Percentiles rank a stretch among this genome's conserved stretches.
These are phyloP conservation scores for Lepidocyrtinus sp. DNA, from an alignment of 2,888 invertebrate genomes.

Conservation along the genomic window DNA sequence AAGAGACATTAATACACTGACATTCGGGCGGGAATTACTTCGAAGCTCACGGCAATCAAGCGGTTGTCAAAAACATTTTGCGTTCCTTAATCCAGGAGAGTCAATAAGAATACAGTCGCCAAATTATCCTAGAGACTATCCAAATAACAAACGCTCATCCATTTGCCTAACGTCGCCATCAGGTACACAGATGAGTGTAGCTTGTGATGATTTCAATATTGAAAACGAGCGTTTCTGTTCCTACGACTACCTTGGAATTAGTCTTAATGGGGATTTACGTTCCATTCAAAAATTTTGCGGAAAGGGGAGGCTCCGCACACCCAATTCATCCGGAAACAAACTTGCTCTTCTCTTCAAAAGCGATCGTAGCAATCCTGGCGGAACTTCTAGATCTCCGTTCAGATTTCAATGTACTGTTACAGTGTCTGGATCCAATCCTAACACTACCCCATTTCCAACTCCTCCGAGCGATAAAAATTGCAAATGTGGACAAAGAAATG, in stretches of 20 bases:
- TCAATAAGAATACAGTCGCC: conserved; percentile 29
- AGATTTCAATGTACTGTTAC: conserved; percentile 30
- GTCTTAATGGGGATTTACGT: conserved; percentile 44
- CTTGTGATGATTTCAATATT: conserved; percentile 59
- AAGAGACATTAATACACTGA: neutral
- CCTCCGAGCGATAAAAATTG: conserved; percentile 1
- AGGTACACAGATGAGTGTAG: conserved; percentile 43
- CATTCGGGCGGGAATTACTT: neutral
- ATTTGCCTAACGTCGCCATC: conserved; percentile 47
- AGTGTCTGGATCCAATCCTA: conserved; percentile 1
- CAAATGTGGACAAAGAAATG: conserved; percentile 47
- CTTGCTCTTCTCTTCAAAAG: conserved; percentile 47
- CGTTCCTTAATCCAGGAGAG: conserved; percentile 13
- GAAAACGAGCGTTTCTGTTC: conserved; percentile 40
- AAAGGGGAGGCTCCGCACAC: neutral
- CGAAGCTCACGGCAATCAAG: neutral
- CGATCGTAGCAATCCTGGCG: conserved; percentile 29
- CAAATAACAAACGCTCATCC: conserved; percentile 42
- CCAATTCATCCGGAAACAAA: conserved; percentile 25
- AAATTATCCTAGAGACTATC: conserved; percentile 50
- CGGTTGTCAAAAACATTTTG: conserved; percentile 16
- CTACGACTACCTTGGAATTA: conserved; percentile 53
- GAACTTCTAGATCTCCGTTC: neutral
- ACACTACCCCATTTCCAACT: neutral
- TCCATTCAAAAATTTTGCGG: conserved; percentile 51